Base-by-base conservation (phyloP, 2,888 invertebrate genomes). In the Hololepta plana region DNA sequence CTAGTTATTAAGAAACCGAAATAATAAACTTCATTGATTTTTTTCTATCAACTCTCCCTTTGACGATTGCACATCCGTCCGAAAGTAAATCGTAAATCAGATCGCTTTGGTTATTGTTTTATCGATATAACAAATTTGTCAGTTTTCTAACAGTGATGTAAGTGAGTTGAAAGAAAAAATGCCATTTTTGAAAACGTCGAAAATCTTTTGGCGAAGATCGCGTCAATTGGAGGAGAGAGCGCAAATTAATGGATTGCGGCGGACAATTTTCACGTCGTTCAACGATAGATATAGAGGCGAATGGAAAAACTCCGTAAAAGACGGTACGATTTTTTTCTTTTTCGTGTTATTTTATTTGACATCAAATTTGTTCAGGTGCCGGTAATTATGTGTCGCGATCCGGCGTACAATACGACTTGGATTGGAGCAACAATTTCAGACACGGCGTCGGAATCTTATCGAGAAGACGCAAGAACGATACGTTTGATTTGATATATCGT, bases 401-500 rank as follows among this genome's bases (percentile, higher is more conserved):
- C 19, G 55, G 59, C 16, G 56, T 59, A 44, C 41, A 67, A n/a
- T 72, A 72, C 36, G 68, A 71, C 53, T 71, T 72, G 1, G 63
- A 69, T 37, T 68, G 69, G 62, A 41, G 46, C 23, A 45, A 58
- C 27, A 61, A 61, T 23, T 59, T 51, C 36, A 58, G 62, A 34
- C 65, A 72, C 35, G 71, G 71, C 9, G 67, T 59, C 37, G 72
- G 72, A 2, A 49, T 59, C 1, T 46, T 68, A 3, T 59, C 62
- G 24, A 36, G 49, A 30, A 49, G 51, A 4, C 44, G 47, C 2
- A 37, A 49, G 30, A 57, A 59, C 29, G 57, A 57, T 6, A 56
- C 54, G 0, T 64, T 48, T 38, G 38, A 39, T 10, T 44, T 66
- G 4, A 46, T 56, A 24, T 72, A 72, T 41, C 49, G 62, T 4